Percentiles rank a stretch among this genome's conserved stretches.
These are phyloP conservation scores for Holothuria scabra DNA, from an alignment of 53 echinoderm and acorn worm genomes.

Conservation along the genomic window DNA sequence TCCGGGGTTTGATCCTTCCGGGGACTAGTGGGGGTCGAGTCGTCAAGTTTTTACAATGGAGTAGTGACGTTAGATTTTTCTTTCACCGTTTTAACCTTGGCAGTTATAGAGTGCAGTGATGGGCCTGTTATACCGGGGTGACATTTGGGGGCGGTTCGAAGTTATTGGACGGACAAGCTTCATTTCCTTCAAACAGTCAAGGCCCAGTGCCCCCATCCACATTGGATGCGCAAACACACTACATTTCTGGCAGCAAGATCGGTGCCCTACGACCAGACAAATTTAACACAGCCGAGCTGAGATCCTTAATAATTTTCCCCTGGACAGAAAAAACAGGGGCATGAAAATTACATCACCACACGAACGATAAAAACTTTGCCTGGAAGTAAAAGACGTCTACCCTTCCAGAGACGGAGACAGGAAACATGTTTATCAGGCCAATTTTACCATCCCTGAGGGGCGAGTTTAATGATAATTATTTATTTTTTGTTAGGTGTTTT, in stretches of 20 bases:
- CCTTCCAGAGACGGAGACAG: not conserved
- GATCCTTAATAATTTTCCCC: constrained; percentile 2
- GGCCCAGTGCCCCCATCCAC: not conserved
- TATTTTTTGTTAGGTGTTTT: constrained; percentile 33
- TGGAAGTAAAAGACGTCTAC: constrained; percentile 15
- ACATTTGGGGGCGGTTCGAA: constrained; percentile 15
- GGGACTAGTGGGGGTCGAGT: constrained; percentile 35
- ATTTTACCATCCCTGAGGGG: not conserved
- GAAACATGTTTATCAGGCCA: constrained; percentile 8
- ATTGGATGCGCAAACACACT: not conserved
- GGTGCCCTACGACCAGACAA: not conserved
- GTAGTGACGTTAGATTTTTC: constrained; percentile 19
- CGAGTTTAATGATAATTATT: not conserved
- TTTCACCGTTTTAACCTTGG: constrained; percentile 27
- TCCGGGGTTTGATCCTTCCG: constrained; percentile 28
- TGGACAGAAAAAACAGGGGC: not conserved
- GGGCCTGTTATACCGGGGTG: constrained; percentile 34
- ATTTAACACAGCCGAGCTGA: constrained; percentile 20
- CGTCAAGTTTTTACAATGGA: constrained; percentile 46
- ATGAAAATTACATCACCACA: constrained; percentile 8
- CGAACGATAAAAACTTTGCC: not conserved
- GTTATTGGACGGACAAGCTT: not conserved
- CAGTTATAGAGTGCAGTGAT: constrained; percentile 28
- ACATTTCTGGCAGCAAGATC: not conserved
- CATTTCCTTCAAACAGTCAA: too few relatives aligned